Conservation (phyloP, 2,888 invertebrate genomes). For the Atherix ibis region DNA sequence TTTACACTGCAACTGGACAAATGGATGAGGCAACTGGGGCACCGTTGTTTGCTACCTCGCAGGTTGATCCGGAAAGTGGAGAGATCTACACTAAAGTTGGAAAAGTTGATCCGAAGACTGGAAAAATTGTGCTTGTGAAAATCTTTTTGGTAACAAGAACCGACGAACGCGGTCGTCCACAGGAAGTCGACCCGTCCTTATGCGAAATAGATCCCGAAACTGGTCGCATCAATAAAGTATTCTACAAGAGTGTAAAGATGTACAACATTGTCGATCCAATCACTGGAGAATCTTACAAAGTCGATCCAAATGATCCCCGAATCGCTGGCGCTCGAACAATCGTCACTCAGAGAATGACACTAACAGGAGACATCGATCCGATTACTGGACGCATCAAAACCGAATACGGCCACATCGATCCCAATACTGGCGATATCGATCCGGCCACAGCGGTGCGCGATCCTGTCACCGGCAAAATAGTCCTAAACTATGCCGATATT, state of each 20-base stretch:
- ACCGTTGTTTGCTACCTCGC: slow-evolving; percentile 51
- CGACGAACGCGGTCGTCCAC: slow-evolving; percentile 53
- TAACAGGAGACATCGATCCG: slow-evolving; percentile 59
- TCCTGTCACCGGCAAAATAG: slow-evolving; percentile 55
- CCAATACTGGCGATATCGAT: slow-evolving; percentile 58
- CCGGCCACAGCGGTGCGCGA: slow-evolving; percentile 51
- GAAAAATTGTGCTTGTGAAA: slow-evolving; percentile 48
- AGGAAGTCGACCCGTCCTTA: slow-evolving; percentile 54
- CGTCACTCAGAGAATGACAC: slow-evolving; percentile 55
- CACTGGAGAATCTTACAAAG: slow-evolving; percentile 58
- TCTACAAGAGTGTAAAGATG: slow-evolving; percentile 58
- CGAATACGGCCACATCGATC: slow-evolving; percentile 61
- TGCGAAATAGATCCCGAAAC: slow-evolving; percentile 58
- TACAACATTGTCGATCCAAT: slow-evolving; percentile 61
- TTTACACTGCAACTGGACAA: slow-evolving; percentile 5
- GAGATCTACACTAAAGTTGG: slow-evolving; percentile 60
- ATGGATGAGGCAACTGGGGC: slow-evolving; percentile 33
- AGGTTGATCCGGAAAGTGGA: slow-evolving; percentile 53
- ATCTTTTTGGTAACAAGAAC: slow-evolving; percentile 52
- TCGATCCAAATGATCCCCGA: slow-evolving; percentile 58
- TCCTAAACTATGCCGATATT: slow-evolving; percentile 58
- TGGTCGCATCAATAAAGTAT: slow-evolving; percentile 51
- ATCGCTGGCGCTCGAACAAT: slow-evolving; percentile 57
- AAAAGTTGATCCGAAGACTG: slow-evolving; percentile 53
- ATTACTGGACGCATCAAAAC: slow-evolving; percentile 58